Percentiles rank a stretch among this genome's conserved stretches.
Evolutionary conservation across 1,140 invertebrate genomes (phyloP).

Genomic region (Sycobia sp.): DNA sequence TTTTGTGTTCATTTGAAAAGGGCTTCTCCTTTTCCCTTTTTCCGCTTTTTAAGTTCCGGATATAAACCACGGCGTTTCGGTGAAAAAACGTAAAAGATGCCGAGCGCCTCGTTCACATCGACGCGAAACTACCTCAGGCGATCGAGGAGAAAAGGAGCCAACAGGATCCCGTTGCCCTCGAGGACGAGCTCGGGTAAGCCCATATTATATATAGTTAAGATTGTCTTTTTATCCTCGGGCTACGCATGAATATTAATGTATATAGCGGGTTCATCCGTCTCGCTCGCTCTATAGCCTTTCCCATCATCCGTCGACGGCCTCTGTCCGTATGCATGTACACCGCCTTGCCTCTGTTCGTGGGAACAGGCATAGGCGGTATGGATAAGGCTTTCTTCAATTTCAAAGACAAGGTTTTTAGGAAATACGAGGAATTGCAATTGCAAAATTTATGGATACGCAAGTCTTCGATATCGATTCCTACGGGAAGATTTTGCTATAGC

Average conservation of each 20-base stretch:
- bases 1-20: too few species aligned
- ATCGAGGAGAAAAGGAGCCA: conserved; percentile 83
- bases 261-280: conserved; percentile 22
- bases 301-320: neutral
- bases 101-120: conserved; percentile 87
- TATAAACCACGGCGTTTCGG: too few species aligned
- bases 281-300: conserved; percentile 1
- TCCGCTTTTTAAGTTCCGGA: too few species aligned
- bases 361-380: neutral
- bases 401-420: too few species aligned
- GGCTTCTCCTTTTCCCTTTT: too few species aligned
- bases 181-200: conserved; percentile 65
- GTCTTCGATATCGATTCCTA: conserved; percentile 28
- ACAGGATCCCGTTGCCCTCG: conserved; percentile 80
- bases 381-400: too few species aligned
- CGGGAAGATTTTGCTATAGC: conserved; percentile 16
- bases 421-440: too few species aligned
- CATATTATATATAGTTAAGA: too few species aligned
- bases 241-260: conserved; percentile 10
- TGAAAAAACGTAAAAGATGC: conserved; percentile 83
- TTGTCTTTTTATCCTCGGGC: conserved; percentile 26
- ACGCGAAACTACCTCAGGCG: conserved; percentile 83
- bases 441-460: neutral
- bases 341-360: neutral
- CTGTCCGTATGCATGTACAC: too few species aligned